Evolutionary conservation across 2,113 vertebrate species (phyloP).

Genomic region (Daboia siamensis): DNA sequence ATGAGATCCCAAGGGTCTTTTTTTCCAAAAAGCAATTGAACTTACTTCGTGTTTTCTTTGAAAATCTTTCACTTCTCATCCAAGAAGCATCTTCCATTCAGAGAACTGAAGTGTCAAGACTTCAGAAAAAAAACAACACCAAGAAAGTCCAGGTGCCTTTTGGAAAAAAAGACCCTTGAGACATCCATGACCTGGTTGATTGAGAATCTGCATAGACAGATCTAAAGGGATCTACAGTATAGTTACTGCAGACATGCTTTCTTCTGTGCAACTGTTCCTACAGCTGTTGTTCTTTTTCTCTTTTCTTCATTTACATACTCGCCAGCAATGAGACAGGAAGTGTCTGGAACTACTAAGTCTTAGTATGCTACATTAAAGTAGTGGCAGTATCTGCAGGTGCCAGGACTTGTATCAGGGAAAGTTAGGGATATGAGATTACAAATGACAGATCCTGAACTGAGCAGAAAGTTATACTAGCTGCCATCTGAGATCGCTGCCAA

Average conservation of each 20-base stretch:
- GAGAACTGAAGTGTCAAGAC: background rate
- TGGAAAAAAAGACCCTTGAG: no score
- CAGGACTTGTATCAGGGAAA: background rate
- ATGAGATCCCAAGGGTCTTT: background rate
- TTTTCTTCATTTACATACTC: background rate
- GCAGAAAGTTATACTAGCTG: background rate
- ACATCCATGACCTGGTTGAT: background rate
- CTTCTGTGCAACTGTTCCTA: background rate
- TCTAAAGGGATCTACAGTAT: background rate
- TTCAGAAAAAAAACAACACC: background rate
- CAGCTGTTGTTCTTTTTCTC: background rate
- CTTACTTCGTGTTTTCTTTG: background rate
- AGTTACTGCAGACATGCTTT: background rate
- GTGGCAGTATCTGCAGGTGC: background rate
- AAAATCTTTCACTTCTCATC: background rate
- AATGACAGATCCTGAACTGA: background rate
- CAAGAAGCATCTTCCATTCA: background rate
- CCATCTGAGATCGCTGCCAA: background rate
- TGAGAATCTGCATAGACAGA: background rate
- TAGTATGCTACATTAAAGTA: background rate
- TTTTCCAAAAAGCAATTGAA: background rate
- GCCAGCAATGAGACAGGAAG: background rate
- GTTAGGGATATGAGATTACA: background rate
- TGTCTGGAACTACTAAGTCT: no score
- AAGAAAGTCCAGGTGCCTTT: background rate